These are phyloP conservation scores for Tringa solitaria DNA, from an alignment of 2,113 vertebrate species.

Conservation along the genomic window DNA sequence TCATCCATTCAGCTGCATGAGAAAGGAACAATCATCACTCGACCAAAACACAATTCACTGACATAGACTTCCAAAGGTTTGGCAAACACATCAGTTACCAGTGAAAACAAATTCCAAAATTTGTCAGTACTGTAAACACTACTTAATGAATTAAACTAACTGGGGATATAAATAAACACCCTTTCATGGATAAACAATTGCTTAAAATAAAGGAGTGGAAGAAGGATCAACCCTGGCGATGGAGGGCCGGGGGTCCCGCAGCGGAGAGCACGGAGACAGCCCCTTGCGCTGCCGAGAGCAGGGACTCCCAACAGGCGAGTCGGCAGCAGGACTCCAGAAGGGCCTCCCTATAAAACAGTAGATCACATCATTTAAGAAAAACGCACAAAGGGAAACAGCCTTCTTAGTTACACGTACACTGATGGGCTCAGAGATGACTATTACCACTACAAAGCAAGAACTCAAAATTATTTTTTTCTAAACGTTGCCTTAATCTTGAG, in stretches of 20 bases:
- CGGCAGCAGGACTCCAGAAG: neutral
- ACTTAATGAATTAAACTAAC: neutral
- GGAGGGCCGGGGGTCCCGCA: neutral
- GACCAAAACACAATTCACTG: neutral
- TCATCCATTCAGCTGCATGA: slow-evolving; percentile 2
- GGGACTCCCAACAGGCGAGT: neutral
- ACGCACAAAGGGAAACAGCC: accelerated
- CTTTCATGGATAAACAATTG: neutral
- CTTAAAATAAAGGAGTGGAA: neutral
- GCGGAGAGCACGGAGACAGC: accelerated
- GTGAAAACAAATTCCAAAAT: neutral
- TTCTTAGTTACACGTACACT: accelerated
- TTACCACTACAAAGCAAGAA: neutral
- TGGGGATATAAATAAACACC: neutral
- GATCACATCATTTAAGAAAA: neutral
- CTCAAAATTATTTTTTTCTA: neutral
- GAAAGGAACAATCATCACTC: neutral
- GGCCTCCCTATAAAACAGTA: accelerated
- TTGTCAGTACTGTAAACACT: neutral
- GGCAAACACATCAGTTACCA: neutral
- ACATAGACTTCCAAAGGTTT: neutral
- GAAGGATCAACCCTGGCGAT: accelerated
- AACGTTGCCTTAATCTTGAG: neutral
- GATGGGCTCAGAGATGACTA: accelerated
- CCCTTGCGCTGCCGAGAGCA: neutral